Percentiles rank a stretch among this genome's conserved stretches.
phyloP scores from a whole-genome alignment of 1,140 invertebrate species.

The Drosophila murphyi region DNA sequence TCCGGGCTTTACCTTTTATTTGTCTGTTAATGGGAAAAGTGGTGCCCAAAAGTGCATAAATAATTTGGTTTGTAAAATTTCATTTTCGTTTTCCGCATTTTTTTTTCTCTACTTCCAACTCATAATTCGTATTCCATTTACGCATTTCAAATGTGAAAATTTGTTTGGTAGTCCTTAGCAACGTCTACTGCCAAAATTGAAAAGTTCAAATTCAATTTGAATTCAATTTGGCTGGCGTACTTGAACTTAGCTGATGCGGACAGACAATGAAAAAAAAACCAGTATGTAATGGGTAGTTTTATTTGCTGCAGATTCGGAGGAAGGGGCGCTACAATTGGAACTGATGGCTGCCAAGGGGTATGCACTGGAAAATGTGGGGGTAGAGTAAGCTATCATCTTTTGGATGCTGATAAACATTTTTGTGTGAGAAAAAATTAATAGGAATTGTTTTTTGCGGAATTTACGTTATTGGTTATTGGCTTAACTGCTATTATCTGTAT shows the following conservation, averaged over 20 bases:
- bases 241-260: conserved; percentile 54
- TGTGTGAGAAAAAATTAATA: background rate
- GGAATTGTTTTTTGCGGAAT: background rate
- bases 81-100: conserved; percentile 58
- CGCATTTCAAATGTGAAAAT: conserved; percentile 74
- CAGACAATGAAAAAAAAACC: conserved; percentile 41
- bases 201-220: conserved; percentile 84
- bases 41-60: conserved; percentile 80
- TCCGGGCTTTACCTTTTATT: conserved; percentile 7
- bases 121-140: conserved; percentile 79
- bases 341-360: conserved; percentile 1
- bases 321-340: conserved; percentile 2
- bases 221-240: conserved; percentile 72
- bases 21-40: conserved; percentile 62
- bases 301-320: conserved; percentile 15
- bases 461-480: background rate
- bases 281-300: conserved; percentile 72
- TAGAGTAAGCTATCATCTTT: background rate
- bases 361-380: background rate
- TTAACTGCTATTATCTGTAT: background rate
- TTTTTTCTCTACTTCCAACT: conserved; percentile 42
- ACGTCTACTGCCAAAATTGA: conserved; percentile 67
- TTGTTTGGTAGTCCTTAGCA: conserved; percentile 22
- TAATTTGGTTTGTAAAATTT: conserved; percentile 80
- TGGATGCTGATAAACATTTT: background rate